Conservation (phyloP, 2,113 vertebrate genomes). For the Brachyistius frenatus region DNA sequence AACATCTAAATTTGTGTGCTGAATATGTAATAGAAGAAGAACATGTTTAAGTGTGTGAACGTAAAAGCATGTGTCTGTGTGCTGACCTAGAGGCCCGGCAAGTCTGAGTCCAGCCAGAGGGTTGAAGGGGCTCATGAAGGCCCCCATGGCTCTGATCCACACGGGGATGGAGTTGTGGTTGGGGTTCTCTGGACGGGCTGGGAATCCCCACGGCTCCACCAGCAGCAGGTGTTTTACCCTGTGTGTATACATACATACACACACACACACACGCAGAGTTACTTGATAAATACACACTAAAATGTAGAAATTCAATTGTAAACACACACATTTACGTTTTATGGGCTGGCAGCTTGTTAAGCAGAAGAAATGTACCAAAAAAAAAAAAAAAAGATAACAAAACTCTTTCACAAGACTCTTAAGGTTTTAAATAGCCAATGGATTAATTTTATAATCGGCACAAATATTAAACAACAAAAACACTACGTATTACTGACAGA, state of each 20-base stretch:
- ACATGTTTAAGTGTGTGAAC: background rate
- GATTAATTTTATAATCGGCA: background rate
- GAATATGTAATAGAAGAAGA: background rate
- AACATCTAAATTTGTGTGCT: background rate
- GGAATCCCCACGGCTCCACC: constrained; percentile 98
- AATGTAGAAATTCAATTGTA: background rate
- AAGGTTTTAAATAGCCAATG: background rate
- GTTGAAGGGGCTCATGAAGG: constrained; percentile 93
- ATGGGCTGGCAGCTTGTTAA: background rate
- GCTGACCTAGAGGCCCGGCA: constrained; percentile 93
- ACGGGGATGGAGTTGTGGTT: constrained; percentile 90
- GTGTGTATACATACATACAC: constrained; percentile 16
- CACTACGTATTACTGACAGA: too few species aligned
- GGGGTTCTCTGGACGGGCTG: constrained; percentile 89
- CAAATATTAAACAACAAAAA: too few species aligned
- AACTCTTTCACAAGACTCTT: background rate
- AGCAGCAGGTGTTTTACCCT: constrained; percentile 94
- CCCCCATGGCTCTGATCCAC: constrained; percentile 95
- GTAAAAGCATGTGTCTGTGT: constrained; percentile 1
- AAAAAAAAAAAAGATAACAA: background rate
- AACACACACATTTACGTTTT: background rate
- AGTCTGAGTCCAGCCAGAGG: constrained; percentile 93
- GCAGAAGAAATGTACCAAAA: background rate
- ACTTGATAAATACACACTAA: background rate
- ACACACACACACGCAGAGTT: background rate